A percentile compares a stretch with the other conserved stretches of the same genome.
phyloP scores from a whole-genome alignment of 2,797 vertebrate species.

The Otolemur crassicaudatus region DNA sequence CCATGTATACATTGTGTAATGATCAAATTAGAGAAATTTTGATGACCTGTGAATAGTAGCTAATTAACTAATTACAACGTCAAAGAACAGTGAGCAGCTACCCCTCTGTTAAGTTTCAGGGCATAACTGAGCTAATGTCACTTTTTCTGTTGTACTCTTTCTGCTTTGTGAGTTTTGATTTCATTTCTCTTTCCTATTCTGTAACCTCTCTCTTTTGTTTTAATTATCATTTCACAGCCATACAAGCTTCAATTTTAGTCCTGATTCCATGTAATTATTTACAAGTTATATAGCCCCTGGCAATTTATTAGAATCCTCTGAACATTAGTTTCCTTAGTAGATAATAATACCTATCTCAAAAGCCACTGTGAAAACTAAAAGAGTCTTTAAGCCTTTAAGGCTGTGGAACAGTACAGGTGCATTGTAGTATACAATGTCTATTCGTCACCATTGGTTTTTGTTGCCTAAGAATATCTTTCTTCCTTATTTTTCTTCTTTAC shows the following conservation, averaged over 20 bases:
- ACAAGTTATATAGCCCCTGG: neutral
- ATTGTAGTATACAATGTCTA: neutral
- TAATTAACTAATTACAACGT: neutral
- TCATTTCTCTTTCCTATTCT: neutral
- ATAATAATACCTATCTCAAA: neutral
- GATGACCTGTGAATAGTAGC: neutral
- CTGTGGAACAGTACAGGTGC: neutral
- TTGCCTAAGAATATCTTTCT: neutral
- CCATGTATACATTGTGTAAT: neutral
- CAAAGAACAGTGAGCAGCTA: neutral
- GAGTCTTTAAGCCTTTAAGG: neutral
- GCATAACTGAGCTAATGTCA: neutral
- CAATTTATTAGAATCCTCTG: conserved; percentile 10
- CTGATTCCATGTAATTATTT: neutral
- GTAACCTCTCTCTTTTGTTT: neutral
- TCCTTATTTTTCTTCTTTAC: neutral
- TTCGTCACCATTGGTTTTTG: neutral
- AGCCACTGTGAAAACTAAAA: neutral
- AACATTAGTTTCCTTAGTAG: neutral
- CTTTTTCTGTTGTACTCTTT: neutral
- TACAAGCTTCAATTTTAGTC: conserved; percentile 1
- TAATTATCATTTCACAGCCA: conserved; percentile 28
- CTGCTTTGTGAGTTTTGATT: neutral
- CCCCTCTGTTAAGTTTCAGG: neutral
- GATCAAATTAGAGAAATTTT: neutral